Evolutionary conservation across 2,888 invertebrate species (phyloP), one percentile per base, ranked within the genome.

Genomic region (Brachylomia viminalis): DNA sequence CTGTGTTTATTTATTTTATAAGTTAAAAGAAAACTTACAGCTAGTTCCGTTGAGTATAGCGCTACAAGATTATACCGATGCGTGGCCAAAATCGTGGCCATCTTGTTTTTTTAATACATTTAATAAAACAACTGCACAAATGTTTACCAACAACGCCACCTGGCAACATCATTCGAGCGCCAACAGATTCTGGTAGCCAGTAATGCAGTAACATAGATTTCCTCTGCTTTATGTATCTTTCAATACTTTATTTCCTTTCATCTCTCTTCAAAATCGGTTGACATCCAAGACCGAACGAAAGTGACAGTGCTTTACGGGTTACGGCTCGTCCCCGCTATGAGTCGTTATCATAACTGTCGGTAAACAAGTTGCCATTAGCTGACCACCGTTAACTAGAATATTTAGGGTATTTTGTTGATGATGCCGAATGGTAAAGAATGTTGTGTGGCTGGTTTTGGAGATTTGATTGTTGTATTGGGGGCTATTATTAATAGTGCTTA

Each of bases 271-370:
- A 30, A 49, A 75, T 62, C 38, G 10, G 47, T 58, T 42, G 0
- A n/a, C 6, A 45, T 20, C 47, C n/a, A 59, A 54, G 67, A n/a
- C 8, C 0, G 2, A 54, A 45, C 0, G 73, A 80, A 65, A 78
- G 45, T 0, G 74, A 78, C 30, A 73, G 80, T 65, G 5, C 1
- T 27, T 42, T 33, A n/a, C 45, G 15, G 33, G 23, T 13, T 23
- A 23, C 30, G 2, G 80, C 52, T 72, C 56, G 80, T 80, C 64
- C 33, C 23, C 64, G 20, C 38, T 47, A 6, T 27, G 3, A 30
- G 30, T 65, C 45, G 64, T 80, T 78, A 52, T 65, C 58, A 59
- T 78, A 78, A 78, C 78, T 73, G 78, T 78, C 30, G 11, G 80
- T 30, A 38, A 73, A 33, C 64, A 20, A 72, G 77, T 45, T 38